Conservation (phyloP, 2,797 vertebrate species). For the Chelon labrosus region DNA sequence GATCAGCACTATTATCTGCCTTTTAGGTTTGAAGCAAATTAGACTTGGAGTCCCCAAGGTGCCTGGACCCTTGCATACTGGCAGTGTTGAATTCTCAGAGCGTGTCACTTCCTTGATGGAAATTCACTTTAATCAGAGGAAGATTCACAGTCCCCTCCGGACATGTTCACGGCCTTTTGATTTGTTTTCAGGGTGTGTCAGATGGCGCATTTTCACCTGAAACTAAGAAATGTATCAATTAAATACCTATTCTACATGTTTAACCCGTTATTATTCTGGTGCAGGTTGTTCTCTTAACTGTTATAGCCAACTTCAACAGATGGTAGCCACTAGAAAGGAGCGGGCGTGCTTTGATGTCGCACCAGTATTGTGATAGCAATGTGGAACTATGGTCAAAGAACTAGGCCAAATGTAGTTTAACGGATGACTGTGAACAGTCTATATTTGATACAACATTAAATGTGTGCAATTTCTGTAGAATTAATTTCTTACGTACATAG, state of each 20-base stretch:
- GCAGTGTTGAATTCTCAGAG: constrained; percentile 67
- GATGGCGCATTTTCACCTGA: constrained; percentile 41
- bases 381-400: background rate
- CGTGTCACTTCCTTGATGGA: constrained; percentile 76
- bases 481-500: background rate
- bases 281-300: constrained; percentile 8
- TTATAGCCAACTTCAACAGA: background rate
- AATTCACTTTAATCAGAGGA: constrained; percentile 81
- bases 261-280: constrained; percentile 10
- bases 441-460: constrained; percentile 15
- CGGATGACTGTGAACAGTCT: background rate
- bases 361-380: constrained; percentile 22
- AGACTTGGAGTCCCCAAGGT: constrained; percentile 79
- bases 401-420: background rate
- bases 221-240: constrained; percentile 38
- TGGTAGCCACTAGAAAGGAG: background rate
- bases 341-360: constrained; percentile 28
- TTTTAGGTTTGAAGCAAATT: constrained; percentile 83
- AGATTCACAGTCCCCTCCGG: constrained; percentile 62
- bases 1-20: constrained; percentile 82
- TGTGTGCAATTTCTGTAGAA: background rate
- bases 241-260: constrained; percentile 13
- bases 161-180: constrained; percentile 63
- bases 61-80: constrained; percentile 67
- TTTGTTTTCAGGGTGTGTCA: constrained; percentile 57